Evolutionary conservation across 2,113 vertebrate genomes (phyloP), one percentile per base, ranked within the genome.

Genomic region (Ammodytes marinus): DNA sequence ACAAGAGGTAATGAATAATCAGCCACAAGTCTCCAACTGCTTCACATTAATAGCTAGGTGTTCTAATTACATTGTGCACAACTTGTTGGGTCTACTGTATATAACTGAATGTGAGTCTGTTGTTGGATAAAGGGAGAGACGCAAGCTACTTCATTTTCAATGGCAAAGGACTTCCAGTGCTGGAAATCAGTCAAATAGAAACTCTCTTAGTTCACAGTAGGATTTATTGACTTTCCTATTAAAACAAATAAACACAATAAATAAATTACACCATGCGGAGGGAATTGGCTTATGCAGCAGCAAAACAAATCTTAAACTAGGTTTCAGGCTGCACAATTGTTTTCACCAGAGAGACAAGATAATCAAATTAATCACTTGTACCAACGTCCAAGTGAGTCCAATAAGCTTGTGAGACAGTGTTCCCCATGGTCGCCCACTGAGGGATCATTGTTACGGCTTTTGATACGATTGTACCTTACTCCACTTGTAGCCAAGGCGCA

Each of bases 1-100:
- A 94, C 91, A 93, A 93, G 93, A 91, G 91, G 91, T 94, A 93
- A 95, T 94, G 95, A 94, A 94, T 94, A 94, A 95, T 95, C 93
- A 94, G 84, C 89, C 82, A 86, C 81, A 82, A 85, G 88, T 86
- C 84, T 92, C 92, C 89, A 84, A 95, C 92, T 86, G 92, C 87
- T 93, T 93, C 86, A 88, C 93, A 93, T 93, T 94, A 94, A 94
- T 94, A 93, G 90, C 83, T 79, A 93, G 93, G 92, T 95, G 93
- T 93, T 93, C 86, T 93, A 94, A 94, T 95, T 92, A 94, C 84
- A 86, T 79, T 88, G 27, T 84, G 68, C 85, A 87, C 86, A 88
- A 93, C 88, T 87, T 90, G 85, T 88, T 82, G 74, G 86, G 70
- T 91, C 88, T 82, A 27, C 27, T 27, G 27, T 27, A 72, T 80